Conservation (phyloP, 2,797 vertebrate species). For the Typhlichthys subterraneus region DNA sequence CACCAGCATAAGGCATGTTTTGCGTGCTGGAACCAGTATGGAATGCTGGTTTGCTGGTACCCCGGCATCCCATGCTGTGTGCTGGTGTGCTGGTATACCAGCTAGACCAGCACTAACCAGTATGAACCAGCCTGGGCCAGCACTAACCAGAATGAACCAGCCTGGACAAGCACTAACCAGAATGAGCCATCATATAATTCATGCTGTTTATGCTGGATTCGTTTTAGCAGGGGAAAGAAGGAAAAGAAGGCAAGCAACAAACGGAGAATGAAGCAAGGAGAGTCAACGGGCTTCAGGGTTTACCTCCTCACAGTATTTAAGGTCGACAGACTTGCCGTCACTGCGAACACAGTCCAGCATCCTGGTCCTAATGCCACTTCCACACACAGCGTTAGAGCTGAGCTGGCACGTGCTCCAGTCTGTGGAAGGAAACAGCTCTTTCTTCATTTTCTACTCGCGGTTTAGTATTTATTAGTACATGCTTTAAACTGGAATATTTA, state of each 20-base stretch:
- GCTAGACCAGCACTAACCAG: too few relatives aligned
- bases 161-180: too few relatives aligned
- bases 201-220: too few relatives aligned
- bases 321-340: conserved; percentile 93
- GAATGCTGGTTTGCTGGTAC: too few relatives aligned
- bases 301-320: conserved; percentile 92
- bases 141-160: too few relatives aligned
- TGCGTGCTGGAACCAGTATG: too few relatives aligned
- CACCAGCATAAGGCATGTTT: too few relatives aligned
- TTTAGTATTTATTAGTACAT: neutral
- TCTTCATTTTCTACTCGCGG: neutral
- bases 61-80: too few relatives aligned
- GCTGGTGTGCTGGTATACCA: too few relatives aligned
- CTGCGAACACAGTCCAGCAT: conserved; percentile 97
- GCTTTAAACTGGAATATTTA: neutral
- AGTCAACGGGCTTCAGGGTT: conserved; percentile 39
- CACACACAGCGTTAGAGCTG: conserved; percentile 92
- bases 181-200: too few relatives aligned
- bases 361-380: conserved; percentile 90
- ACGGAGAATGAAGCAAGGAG: neutral
- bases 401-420: conserved; percentile 99
- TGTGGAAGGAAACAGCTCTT: conserved; percentile 52
- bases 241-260: neutral
- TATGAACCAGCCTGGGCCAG: too few relatives aligned
- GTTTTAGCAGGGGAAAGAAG: neutral